Evolutionary conservation across 1,140 invertebrate species (phyloP), one percentile per base, ranked within the genome.

Genomic region (Trachymyrmex septentrionalis): DNA sequence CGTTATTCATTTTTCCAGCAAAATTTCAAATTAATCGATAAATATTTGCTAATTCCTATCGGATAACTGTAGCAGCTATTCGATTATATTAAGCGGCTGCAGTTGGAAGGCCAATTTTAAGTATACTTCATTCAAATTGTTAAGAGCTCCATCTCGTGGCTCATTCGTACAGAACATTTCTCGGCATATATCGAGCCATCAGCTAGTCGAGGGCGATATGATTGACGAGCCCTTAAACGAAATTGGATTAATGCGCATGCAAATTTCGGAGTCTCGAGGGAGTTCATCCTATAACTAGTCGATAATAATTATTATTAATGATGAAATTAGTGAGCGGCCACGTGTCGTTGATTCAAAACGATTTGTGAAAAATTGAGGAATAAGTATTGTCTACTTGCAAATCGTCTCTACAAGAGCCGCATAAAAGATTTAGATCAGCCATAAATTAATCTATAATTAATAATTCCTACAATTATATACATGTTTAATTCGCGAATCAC

Each of bases 161-260:
- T 89, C 85, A 89, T 90, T 87, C 77, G 77, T 89, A 86, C 24
- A 86, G 71, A 87, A 44, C 77, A 84, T 84, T 88, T 89, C 71
- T 77, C 50, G 10, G n/a, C 61, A 53, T 59, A 78, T 21, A 72
- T 27, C 53, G 80, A 69, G 64, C 80, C 55, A 82, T 82, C 80
- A 82, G 27, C 34, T 44, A 50, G 72, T 44, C 30, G 63, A 88
- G 90, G 88, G 85, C 72, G 73, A 81, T 82, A 89, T 92, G 92
- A 92, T 92, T 92, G 92, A 92, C 92, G 90, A 91, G 91, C 91
- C 90, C 91, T 92, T 92, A 92, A 91, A 89, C 88, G 90, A 90
- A 91, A 92, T 91, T 86, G 88, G 90, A 92, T 92, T 92, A 92
- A 91, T 87, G 90, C 82, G 86, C 85, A 90, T 92, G 90, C 90